Evolutionary conservation across 2,888 invertebrate genomes (phyloP), one percentile per base, ranked within the genome.

Genomic region (Suillia variegata): DNA sequence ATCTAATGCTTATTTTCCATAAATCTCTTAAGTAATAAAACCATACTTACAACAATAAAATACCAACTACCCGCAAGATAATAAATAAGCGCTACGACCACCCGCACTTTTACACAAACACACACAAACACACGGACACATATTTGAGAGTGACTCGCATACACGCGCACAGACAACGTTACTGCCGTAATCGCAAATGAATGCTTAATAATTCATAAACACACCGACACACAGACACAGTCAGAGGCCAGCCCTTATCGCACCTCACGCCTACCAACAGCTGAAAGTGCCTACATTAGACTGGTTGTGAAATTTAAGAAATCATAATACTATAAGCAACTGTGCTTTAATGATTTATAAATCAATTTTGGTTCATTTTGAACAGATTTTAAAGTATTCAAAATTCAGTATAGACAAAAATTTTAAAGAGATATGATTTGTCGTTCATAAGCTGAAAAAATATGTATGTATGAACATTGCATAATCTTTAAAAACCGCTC

Each of bases 101-200:
- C 2, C 18, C 15, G 15, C 50, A 50, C 38, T 2, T n/a, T 13
- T 24, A 21, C 38, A 52, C 6, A 31, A n/a, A 51, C 31, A 51
- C 51, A 15, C 24, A 51, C 18, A 51, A 6, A 31, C 20, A 26
- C 18, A 47, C 47, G 6, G 3, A 26, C 20, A 20, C 33, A 34
- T n/a, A n/a, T n/a, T n/a, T n/a, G n/a, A n/a, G n/a, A n/a, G n/a
- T n/a, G n/a, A n/a, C n/a, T n/a, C 33, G 18, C 33, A 20, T 52
- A 33, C 10, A 20, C 20, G n/a, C 22, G 8, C 33, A 34, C 20
- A 12, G 20, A 52, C 20, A 52, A 1, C 33, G 18, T 20, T 52
- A 2, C 20, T 54, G 21, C 18, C 34, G 12, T 24, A 31, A 15
- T 31, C 20, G 54, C 33, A 54, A 54, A 54, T 54, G 42, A 45